phyloP scores from a whole-genome alignment of 1,140 invertebrate species.

The Calephelis virginiensis region DNA sequence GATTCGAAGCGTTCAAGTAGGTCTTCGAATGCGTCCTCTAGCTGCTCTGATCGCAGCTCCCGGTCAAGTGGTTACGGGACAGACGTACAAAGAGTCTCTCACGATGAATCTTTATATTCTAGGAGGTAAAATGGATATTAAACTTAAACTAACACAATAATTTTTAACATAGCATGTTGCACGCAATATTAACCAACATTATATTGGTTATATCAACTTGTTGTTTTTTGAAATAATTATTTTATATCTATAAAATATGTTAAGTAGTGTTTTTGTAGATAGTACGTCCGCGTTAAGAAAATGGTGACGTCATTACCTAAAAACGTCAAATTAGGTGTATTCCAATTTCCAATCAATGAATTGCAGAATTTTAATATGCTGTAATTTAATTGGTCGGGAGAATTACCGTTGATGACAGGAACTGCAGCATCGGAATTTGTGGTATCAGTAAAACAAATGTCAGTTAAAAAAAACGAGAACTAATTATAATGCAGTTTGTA shows the following conservation, averaged over 20 bases:
- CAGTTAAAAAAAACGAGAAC: too few relatives aligned
- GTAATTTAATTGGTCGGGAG: too few relatives aligned
- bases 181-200: constrained; percentile 11
- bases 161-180: neutral
- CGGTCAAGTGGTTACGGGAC: constrained; percentile 65
- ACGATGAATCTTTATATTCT: constrained; percentile 55
- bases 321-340: too few relatives aligned
- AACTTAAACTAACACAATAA: constrained; percentile 10
- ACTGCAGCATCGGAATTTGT: too few relatives aligned
- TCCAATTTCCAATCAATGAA: too few relatives aligned
- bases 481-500: too few relatives aligned
- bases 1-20: constrained; percentile 64
- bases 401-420: too few relatives aligned
- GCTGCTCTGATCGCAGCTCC: constrained; percentile 61
- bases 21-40: constrained; percentile 64
- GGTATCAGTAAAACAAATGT: too few relatives aligned
- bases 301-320: too few relatives aligned
- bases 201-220: neutral
- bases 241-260: neutral
- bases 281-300: too few relatives aligned
- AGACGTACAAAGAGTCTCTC: constrained; percentile 46
- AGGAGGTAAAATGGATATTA: constrained; percentile 45
- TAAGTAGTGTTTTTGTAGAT: too few relatives aligned
- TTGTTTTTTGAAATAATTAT: neutral
- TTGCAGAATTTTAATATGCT: too few relatives aligned